Base-by-base conservation (phyloP, 2,797 vertebrate genomes). In the Smutsia gigantea region DNA sequence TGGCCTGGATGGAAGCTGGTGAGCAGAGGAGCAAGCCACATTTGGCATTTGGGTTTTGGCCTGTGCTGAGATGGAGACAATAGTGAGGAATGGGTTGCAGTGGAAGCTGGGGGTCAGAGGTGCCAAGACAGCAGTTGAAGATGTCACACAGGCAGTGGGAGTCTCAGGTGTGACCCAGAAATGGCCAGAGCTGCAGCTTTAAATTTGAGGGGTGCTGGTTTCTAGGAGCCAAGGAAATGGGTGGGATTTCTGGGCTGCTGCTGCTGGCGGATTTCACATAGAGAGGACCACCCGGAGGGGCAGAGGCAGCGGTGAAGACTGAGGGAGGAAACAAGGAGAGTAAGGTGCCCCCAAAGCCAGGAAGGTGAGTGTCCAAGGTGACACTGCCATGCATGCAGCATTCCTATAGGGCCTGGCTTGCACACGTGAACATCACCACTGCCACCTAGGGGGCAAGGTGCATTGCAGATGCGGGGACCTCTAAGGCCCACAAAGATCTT, bases 371-470 rank as follows among this genome's bases (percentile, higher is more conserved):
- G 2, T 49, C 69, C 1, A 0, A 57, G 71, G 11, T 46, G 11
- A 11, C 46, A 39, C 21, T 2, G 1, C 19, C 37, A 8, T 1
- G 23, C 19, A 42, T 0, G 9, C 1, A 17, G 13, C 17, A 8
- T 39, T 18, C 25, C 72, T 37, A 2, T 2, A 3, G n/a, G 1
- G 12, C 34, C 27, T 37, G n/a, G 46, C 10, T 7, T 2, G 23
- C 72, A 27, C 39, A n/a, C 19, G 23, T n/a, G 61, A 0, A 69
- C 25, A 4, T 57, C 19, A 25, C 37, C 1, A 7, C 31, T 57
- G 42, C 34, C 4, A 21, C 23, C 2, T 29, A 55, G 37, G 57
- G 37, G 5, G 34, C 53, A 14, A 19, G 0, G 14, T 21, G 57
- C 4, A 12, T 55, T 71, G 7, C 31, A 14, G 61, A 23, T 8